Evolutionary conservation across 1,140 invertebrate genomes (phyloP).

Genomic region (Formica selysi): DNA sequence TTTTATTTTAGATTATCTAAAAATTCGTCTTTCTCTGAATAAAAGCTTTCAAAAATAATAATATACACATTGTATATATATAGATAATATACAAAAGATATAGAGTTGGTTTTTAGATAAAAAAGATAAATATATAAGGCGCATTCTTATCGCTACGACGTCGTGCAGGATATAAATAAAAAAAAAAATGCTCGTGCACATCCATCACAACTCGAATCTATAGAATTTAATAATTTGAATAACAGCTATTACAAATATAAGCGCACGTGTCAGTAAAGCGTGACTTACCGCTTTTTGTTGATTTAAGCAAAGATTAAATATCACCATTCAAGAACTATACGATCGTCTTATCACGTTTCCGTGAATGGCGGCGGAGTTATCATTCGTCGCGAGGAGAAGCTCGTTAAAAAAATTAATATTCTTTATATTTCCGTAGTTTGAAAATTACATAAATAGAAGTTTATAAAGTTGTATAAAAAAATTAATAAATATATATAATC

Average conservation of each 20-base stretch:
- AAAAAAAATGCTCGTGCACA: conserved; percentile 28
- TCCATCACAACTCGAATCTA: conserved; percentile 20
- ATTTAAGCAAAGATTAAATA: conserved; percentile 51
- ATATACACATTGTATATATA: neutral
- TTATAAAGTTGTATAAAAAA: neutral
- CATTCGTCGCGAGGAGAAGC: conserved; percentile 10
- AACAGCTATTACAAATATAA: conserved; percentile 46
- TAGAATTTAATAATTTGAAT: neutral
- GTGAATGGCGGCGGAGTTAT: neutral
- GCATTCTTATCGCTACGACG: conserved; percentile 25
- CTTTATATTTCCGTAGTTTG: neutral
- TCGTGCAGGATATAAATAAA: conserved; percentile 29
- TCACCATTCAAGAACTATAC: conserved; percentile 36
- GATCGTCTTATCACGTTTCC: conserved; percentile 24
- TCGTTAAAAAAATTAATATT: neutral
- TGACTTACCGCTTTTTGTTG: conserved; percentile 49
- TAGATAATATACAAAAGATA: neutral
- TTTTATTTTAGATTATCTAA: neutral
- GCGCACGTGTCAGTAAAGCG: conserved; percentile 32
- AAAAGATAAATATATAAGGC: neutral
- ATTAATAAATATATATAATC: neutral
- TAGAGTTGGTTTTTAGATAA: conserved; percentile 4
- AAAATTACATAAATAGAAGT: neutral
- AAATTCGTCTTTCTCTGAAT: neutral
- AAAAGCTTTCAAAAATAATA: neutral